phyloP scores from a whole-genome alignment of 2,797 vertebrate species.

The Rhodeus uyekii region DNA sequence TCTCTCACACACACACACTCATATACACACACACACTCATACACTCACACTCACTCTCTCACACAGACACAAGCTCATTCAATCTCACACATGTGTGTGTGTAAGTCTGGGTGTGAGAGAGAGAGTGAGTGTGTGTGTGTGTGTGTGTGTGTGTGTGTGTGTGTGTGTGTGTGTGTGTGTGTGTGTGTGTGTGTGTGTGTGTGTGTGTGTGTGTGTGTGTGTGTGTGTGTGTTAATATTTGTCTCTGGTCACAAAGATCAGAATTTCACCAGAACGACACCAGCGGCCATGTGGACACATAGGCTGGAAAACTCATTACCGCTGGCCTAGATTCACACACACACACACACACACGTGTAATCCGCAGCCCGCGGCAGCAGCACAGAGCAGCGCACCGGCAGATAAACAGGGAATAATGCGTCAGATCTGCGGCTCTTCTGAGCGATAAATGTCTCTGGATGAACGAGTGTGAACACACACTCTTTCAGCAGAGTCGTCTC shows the following conservation, averaged over 20 bases:
- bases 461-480: background rate
- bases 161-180: conserved; percentile 39
- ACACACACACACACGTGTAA: conserved; percentile 19
- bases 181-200: conserved; percentile 41
- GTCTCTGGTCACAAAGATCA: conserved; percentile 22
- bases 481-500: background rate
- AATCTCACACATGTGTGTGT: too few species aligned
- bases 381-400: background rate
- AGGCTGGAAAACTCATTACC: conserved; percentile 63
- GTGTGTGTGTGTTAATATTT: conserved; percentile 34
- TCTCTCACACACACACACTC: too few species aligned
- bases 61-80: too few species aligned
- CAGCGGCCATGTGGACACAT: conserved; percentile 42
- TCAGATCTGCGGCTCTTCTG: conserved; percentile 11
- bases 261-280: conserved; percentile 19
- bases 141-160: background rate
- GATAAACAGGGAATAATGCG: background rate
- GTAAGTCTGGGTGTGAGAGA: too few species aligned
- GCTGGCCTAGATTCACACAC: conserved; percentile 62
- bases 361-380: background rate
- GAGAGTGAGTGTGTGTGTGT: too few species aligned
- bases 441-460: background rate
- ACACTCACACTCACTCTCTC: too few species aligned
- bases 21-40: too few species aligned
- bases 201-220: conserved; percentile 29